A percentile compares a stretch with the other conserved stretches of the same genome.
Evolutionary conservation across 2,113 vertebrate genomes (phyloP).

Genomic region (Hippopotamus amphibius): DNA sequence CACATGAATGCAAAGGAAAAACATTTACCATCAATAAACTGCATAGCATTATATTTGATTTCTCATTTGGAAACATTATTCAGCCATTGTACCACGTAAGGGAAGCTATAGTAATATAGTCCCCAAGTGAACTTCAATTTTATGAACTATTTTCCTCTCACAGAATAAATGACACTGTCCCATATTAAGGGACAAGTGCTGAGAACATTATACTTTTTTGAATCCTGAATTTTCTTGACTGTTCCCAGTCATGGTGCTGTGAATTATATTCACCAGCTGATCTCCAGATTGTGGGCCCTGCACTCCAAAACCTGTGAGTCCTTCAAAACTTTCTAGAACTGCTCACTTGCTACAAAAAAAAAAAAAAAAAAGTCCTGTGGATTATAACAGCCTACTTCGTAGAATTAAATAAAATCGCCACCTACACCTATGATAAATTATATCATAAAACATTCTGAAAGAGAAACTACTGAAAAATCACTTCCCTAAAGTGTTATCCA

Average conservation of each 20-base stretch:
- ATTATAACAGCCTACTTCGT: background rate
- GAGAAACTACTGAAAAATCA: background rate
- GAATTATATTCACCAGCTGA: background rate
- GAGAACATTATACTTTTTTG: background rate
- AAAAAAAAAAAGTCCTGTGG: background rate
- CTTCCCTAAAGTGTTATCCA: background rate
- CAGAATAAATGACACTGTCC: background rate
- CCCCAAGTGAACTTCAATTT: background rate
- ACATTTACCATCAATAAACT: background rate
- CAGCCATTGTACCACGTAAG: background rate
- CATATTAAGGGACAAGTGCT: background rate
- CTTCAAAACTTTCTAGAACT: background rate
- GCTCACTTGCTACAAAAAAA: background rate
- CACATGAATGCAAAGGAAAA: background rate
- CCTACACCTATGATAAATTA: background rate
- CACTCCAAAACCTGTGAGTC: background rate
- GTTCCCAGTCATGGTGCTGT: background rate
- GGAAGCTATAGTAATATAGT: background rate
- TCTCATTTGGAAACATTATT: slow-evolving; percentile 10
- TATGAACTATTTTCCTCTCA: background rate
- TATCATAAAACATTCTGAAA: slow-evolving; percentile 38
- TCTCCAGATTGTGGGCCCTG: background rate
- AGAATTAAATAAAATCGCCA: background rate
- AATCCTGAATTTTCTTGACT: background rate
- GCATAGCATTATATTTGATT: background rate